Percentiles rank a stretch among this genome's conserved stretches.
These are phyloP conservation scores for Diplodus puntazzo DNA, from an alignment of 2,797 vertebrate genomes.

Conservation along the genomic window DNA sequence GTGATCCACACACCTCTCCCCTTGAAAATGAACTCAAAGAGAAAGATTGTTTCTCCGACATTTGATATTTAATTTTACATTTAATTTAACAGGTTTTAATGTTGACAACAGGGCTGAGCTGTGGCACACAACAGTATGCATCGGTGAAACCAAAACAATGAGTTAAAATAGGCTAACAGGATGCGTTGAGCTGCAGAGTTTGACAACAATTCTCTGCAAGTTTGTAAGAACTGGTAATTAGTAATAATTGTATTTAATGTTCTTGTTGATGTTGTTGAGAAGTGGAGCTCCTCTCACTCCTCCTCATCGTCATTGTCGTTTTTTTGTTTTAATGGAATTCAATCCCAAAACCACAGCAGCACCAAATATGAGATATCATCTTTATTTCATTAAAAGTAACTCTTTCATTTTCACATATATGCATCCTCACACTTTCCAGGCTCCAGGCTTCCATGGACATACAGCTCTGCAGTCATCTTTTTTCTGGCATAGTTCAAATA, in stretches of 20 bases:
- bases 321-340: neutral
- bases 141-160: neutral
- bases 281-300: neutral
- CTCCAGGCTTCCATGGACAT: conserved; percentile 5
- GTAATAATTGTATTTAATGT: too few relatives aligned
- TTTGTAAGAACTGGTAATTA: too few relatives aligned
- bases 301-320: neutral
- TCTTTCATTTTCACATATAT: conserved; percentile 48
- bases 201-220: neutral
- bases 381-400: conserved; percentile 67
- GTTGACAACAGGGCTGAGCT: neutral
- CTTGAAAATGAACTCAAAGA: neutral
- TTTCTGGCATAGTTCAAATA: conserved; percentile 33
- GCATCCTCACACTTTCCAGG: conserved; percentile 27
- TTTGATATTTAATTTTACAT: too few relatives aligned
- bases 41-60: neutral
- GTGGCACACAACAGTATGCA: neutral
- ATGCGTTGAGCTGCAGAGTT: neutral
- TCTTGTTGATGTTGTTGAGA: neutral
- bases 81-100: too few relatives aligned
- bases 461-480: conserved; percentile 30
- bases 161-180: neutral
- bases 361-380: conserved; percentile 24
- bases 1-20: neutral
- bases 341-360: neutral